Base-by-base conservation (phyloP, 2,888 invertebrate species). In the Sialis fuliginosa region DNA sequence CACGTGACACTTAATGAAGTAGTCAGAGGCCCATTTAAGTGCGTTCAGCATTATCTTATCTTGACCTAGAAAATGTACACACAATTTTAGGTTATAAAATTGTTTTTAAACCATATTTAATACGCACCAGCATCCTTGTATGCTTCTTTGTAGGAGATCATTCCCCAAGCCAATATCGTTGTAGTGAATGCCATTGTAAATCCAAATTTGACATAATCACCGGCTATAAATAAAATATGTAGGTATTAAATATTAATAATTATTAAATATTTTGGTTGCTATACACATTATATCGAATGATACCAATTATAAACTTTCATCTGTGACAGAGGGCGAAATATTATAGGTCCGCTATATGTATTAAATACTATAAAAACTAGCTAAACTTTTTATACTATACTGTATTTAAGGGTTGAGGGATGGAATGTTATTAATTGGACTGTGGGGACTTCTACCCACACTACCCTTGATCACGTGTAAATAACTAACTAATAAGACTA, bases 1-100 rank as follows among this genome's bases (percentile, higher is more conserved):
- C 8, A 66, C 65, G 58, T 71, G 71, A 54, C 71, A 74, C 56
- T 75, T 76, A 49, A 76, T 64, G 53, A 76, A 69, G 56, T 75
- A 77, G 57, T 76, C 75, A 2, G 71, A 67, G 0, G 72, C 69
- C 76, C 76, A 76, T 58, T 69, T 69, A 10, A 76, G 58, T 1
- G 69, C 65, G 9, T 61, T 62, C 33, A 67, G 57, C 5, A 64
- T 62, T 50, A 66, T 56, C 22, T 64, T 58, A 47, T 68, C 63
- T 54, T 72, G 69, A 35, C 64, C 62, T 64, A 49, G 37, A 51
- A 42, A 9, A 42, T 42, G 22, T 6, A 30, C 10, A 42, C 22
- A 8, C 31, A 42, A 33, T 13, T 33, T 7, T 12, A 4, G 10
- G 6, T 10, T 33, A 33, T 33, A 44, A 44, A 33, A 33, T n/a